Evolutionary conservation across 2,797 vertebrate species (phyloP).

Genomic region (Sebastes dallii): DNA sequence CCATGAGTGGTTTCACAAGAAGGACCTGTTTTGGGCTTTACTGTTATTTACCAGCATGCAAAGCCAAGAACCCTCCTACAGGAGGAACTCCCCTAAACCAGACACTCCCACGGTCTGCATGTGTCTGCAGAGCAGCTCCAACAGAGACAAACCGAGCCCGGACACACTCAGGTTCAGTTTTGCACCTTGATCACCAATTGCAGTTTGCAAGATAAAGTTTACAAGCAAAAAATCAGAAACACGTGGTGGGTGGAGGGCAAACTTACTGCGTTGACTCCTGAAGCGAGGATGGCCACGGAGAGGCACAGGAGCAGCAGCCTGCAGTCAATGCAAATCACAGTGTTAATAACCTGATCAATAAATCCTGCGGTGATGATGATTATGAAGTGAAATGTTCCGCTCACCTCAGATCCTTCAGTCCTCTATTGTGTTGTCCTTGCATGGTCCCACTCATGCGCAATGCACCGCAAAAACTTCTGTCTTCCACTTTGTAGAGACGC

Average conservation of each 20-base stretch:
- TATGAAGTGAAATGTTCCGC: background rate
- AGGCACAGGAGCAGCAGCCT: constrained; percentile 80
- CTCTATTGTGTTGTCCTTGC: constrained; percentile 52
- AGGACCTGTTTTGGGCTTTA: constrained; percentile 6
- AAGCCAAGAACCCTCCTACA: constrained; percentile 48
- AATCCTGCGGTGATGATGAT: background rate
- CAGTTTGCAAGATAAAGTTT: background rate
- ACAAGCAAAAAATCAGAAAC: background rate
- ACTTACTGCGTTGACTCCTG: constrained; percentile 81
- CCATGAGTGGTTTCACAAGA: constrained; percentile 27
- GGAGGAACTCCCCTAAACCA: constrained; percentile 38
- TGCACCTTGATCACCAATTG: background rate
- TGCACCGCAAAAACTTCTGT: constrained; percentile 66
- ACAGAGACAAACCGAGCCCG: background rate
- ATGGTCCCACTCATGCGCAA: constrained; percentile 71
- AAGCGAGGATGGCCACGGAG: constrained; percentile 61
- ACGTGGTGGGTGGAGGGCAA: background rate
- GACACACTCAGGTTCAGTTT: background rate
- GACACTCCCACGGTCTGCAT: constrained; percentile 56
- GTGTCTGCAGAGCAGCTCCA: background rate
- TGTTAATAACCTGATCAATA: background rate
- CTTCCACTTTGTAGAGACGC: constrained; percentile 25
- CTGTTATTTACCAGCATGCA: constrained; percentile 18
- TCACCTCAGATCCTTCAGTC: constrained; percentile 62
- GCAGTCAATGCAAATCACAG: background rate